phyloP scores from a whole-genome alignment of 2,888 invertebrate genomes.

The Stictocephala bisonia region DNA sequence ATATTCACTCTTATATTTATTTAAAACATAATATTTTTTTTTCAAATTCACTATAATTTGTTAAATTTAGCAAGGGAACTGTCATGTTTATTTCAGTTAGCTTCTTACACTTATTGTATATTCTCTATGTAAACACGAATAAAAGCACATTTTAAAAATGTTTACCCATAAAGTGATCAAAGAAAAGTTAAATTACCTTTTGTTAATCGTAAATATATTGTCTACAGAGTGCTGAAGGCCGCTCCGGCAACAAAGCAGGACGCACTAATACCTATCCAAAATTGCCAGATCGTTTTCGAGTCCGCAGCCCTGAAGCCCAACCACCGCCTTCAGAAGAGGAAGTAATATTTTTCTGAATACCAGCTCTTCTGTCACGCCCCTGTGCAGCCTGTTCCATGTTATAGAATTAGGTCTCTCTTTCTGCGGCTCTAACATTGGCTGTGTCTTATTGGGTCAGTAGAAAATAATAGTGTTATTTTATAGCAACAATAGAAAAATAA shows the following conservation, averaged over 20 bases:
- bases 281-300: slow-evolving; percentile 76
- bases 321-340: slow-evolving; percentile 57
- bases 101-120: no score
- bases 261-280: slow-evolving; percentile 80
- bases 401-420: not conserved
- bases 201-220: not conserved
- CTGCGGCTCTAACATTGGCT: slow-evolving; percentile 1
- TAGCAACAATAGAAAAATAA: no score
- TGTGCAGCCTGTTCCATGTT: slow-evolving; percentile 21
- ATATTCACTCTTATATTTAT: no score
- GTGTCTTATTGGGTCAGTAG: not conserved
- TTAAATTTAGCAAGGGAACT: no score
- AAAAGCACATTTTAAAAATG: no score
- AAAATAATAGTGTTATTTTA: not conserved
- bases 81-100: no score
- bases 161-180: not conserved
- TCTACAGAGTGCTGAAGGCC: slow-evolving; percentile 41
- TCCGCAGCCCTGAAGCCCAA: slow-evolving; percentile 67
- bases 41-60: no score
- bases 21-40: no score
- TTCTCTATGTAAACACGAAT: no score
- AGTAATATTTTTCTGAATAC: slow-evolving; percentile 61
- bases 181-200: not conserved
- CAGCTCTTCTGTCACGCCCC: not conserved
- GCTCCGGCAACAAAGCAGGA: slow-evolving; percentile 59